Conservation (phyloP, 2,888 invertebrate genomes). For the Heliconius ismenius region DNA sequence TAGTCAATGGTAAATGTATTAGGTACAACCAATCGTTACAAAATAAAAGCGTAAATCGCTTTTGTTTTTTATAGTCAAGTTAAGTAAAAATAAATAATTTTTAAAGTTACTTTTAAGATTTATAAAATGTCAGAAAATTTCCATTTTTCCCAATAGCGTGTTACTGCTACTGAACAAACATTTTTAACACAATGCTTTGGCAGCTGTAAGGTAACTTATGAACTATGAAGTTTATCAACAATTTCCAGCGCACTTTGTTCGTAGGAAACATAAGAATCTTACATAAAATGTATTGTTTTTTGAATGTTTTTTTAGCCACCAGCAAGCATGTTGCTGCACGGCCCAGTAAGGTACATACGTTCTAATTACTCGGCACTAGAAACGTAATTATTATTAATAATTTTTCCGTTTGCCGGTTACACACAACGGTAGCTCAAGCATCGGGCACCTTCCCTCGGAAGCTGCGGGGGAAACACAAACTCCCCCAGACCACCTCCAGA, state of each 20-base stretch:
- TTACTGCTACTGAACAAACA: no score
- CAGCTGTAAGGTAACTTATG: no score
- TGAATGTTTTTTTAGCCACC: not conserved
- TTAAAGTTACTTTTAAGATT: no score
- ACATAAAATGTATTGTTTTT: no score
- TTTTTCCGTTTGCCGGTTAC: slow-evolving; percentile 66
- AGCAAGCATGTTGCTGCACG: not conserved
- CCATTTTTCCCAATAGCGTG: no score
- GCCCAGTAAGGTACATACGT: slow-evolving; percentile 45
- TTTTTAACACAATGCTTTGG: no score
- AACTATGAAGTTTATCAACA: not conserved
- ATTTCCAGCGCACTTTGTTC: not conserved
- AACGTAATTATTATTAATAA: slow-evolving; percentile 72
- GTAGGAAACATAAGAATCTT: not conserved
- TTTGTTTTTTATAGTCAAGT: no score
- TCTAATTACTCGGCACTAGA: slow-evolving; percentile 51
- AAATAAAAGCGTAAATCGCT: no score
- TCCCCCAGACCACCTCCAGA: slow-evolving; percentile 45
- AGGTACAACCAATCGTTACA: no score
- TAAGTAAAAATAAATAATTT: no score
- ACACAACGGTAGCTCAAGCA: slow-evolving; percentile 62
- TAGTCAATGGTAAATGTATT: no score
- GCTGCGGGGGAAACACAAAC: slow-evolving; percentile 71
- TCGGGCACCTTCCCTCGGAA: slow-evolving; percentile 61
- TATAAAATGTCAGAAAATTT: no score